Evolutionary conservation across 2,888 invertebrate species (phyloP).

Genomic region (Agonopterix heracliana): DNA sequence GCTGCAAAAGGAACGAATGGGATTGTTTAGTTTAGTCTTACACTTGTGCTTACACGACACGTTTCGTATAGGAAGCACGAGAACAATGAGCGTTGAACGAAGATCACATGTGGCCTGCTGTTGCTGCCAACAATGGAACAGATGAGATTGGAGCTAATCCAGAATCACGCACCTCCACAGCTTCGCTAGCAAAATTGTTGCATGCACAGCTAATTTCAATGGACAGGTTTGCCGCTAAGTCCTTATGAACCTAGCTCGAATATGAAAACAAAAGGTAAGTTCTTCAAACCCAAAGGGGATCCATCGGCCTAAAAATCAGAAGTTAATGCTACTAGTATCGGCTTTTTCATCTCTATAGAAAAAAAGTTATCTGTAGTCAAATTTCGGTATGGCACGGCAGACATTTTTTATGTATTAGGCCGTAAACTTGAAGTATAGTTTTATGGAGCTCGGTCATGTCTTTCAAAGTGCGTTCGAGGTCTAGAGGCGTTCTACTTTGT

Average conservation of each 20-base stretch:
- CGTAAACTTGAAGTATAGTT: constrained; percentile 49
- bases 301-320: too few species aligned
- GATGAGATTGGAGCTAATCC: constrained; percentile 52
- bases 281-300: too few species aligned
- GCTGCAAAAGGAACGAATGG: constrained; percentile 17
- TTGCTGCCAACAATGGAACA: constrained; percentile 45
- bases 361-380: too few species aligned
- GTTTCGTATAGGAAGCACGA: constrained; percentile 40
- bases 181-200: background rate
- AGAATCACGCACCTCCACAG: constrained; percentile 32
- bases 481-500: constrained; percentile 32
- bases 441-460: constrained; percentile 37
- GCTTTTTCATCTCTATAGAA: too few species aligned
- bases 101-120: constrained; percentile 58
- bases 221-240: too few species aligned
- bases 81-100: constrained; percentile 50
- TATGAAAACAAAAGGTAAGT: too few species aligned
- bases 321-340: too few species aligned
- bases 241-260: too few species aligned
- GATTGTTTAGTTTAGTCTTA: constrained; percentile 29
- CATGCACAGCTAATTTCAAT: background rate
- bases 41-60: constrained; percentile 57
- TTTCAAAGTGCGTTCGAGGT: constrained; percentile 39
- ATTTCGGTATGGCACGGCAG: constrained; percentile 31
- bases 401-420: constrained; percentile 38